Conservation (phyloP, 2,797 vertebrate species). For the Streptopelia turtur region DNA sequence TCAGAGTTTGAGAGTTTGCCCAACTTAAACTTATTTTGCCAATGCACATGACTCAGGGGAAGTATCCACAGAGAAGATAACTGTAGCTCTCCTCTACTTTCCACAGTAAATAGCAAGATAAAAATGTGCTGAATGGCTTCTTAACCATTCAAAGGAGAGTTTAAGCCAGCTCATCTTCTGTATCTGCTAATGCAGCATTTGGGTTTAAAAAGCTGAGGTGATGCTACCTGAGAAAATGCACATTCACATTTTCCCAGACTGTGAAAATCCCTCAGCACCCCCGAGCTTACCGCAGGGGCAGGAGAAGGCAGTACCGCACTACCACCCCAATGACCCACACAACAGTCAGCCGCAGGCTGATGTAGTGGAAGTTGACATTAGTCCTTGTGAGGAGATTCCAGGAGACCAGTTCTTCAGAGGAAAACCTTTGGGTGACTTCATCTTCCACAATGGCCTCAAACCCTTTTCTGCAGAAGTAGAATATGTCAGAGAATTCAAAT, state of each 20-base stretch:
- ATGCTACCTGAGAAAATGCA: neutral
- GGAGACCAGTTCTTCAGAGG: conserved; percentile 94
- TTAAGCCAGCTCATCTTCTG: neutral
- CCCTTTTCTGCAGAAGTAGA: conserved; percentile 93
- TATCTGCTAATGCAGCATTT: neutral
- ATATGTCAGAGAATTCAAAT: conserved; percentile 87
- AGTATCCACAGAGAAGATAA: neutral
- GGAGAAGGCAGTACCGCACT: conserved; percentile 88
- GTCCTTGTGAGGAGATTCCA: conserved; percentile 98
- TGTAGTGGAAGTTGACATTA: conserved; percentile 92
- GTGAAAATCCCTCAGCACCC: neutral
- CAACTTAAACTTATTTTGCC: neutral
- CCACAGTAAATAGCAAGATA: neutral
- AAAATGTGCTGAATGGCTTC: neutral
- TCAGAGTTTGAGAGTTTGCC: neutral
- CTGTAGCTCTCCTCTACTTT: neutral
- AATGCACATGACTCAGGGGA: neutral
- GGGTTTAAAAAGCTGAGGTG: neutral
- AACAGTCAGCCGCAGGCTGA: conserved; percentile 90
- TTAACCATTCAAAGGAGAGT: neutral
- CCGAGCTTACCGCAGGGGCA: conserved; percentile 87
- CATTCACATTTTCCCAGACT: rapidly evolving
- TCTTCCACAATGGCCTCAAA: conserved; percentile 94
- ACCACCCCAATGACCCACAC: conserved; percentile 92
- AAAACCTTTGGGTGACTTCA: conserved; percentile 93